These are phyloP conservation scores for Aulostomus chinensis DNA, from an alignment of 2,797 vertebrate species.

Conservation along the genomic window DNA sequence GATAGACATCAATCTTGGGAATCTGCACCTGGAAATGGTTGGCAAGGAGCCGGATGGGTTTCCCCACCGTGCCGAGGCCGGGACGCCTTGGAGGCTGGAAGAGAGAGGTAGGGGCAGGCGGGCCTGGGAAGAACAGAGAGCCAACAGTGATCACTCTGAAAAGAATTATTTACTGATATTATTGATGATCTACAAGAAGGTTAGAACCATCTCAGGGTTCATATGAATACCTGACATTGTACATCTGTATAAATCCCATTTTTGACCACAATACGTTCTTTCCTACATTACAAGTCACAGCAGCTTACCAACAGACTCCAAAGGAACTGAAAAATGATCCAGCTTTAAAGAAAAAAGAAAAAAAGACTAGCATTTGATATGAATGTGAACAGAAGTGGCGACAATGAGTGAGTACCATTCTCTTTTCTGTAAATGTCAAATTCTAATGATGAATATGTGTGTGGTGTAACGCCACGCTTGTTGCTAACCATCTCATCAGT, in stretches of 20 bases:
- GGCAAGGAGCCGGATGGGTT: conserved; percentile 96
- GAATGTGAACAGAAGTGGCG: too few relatives aligned
- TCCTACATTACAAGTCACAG: too few relatives aligned
- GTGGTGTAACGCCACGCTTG: conserved; percentile 16
- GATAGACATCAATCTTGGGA: conserved; percentile 99
- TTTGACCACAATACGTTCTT: too few relatives aligned
- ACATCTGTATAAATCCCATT: too few relatives aligned
- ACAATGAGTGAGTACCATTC: not conserved
- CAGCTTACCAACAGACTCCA: too few relatives aligned
- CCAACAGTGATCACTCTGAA: not conserved
- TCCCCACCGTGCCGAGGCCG: conserved; percentile 96
- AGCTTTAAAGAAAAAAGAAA: too few relatives aligned
- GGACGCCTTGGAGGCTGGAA: conserved; percentile 98
- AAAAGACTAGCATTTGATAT: too few relatives aligned
- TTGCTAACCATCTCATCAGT: conserved; percentile 35
- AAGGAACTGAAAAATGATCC: too few relatives aligned
- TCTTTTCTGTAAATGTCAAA: conserved; percentile 6
- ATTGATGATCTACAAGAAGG: not conserved
- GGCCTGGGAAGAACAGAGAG: conserved; percentile 66
- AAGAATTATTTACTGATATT: too few relatives aligned
- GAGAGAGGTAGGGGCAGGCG: conserved; percentile 89
- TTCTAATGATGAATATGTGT: conserved; percentile 1
- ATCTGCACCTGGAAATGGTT: conserved; percentile 99
- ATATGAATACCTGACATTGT: not conserved
- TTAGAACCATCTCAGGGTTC: not conserved